Percentiles rank a stretch among this genome's conserved stretches.
Conservation (phyloP, 2,797 vertebrate species). For the Pseudochirops corinnae region DNA sequence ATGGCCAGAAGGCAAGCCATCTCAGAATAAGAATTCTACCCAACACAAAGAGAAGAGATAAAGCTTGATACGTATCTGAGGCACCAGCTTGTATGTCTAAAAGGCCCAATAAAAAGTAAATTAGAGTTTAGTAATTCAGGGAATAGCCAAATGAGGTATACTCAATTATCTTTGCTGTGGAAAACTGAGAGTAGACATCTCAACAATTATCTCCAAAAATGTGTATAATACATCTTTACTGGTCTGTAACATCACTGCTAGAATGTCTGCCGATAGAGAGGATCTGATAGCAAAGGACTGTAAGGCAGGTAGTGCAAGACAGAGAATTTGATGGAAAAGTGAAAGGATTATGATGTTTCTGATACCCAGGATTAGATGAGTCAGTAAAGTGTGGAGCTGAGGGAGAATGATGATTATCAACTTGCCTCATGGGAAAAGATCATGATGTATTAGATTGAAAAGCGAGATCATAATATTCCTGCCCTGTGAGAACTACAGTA, state of each 20-base stretch:
- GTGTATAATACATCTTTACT: not conserved
- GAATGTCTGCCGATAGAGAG: constrained; percentile 11
- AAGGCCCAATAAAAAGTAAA: not conserved
- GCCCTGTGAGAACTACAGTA: constrained; percentile 24
- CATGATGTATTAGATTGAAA: constrained; percentile 28
- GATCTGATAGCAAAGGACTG: constrained; percentile 28
- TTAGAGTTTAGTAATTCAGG: not conserved
- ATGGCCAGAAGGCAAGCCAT: not conserved
- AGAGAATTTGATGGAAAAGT: not conserved
- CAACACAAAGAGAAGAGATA: not conserved
- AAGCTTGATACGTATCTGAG: not conserved
- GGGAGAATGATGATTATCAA: constrained; percentile 27
- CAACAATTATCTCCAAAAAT: not conserved
- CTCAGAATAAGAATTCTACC: constrained; percentile 16
- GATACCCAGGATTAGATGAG: not conserved
- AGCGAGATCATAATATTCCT: constrained; percentile 30
- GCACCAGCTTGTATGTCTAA: not conserved
- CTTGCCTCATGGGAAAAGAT: not conserved
- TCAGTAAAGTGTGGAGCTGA: constrained; percentile 34
- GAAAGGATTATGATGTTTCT: not conserved
- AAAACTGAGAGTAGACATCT: not conserved
- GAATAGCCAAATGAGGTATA: not conserved
- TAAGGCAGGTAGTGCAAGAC: not conserved
- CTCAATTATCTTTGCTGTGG: not conserved
- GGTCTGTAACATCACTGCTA: not conserved